Evolutionary conservation across 2,113 vertebrate genomes (phyloP).

Genomic region (Leptobrachium leishanense): DNA sequence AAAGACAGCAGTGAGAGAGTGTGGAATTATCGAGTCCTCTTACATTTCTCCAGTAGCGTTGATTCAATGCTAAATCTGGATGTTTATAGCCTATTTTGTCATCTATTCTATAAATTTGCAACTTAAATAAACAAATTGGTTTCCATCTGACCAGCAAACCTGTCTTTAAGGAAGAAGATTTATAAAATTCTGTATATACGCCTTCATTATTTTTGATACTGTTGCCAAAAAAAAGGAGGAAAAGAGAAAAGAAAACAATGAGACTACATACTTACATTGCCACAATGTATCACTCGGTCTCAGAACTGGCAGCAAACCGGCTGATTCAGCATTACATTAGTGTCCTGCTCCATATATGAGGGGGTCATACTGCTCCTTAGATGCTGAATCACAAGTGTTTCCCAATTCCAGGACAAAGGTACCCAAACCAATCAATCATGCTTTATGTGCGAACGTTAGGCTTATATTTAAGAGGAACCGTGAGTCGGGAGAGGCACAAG

Average conservation of each 20-base stretch:
- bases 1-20: too few relatives aligned
- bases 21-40: too few relatives aligned
- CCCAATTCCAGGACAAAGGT: slow-evolving; percentile 63
- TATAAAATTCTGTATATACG: too few relatives aligned
- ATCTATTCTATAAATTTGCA: too few relatives aligned
- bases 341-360: slow-evolving; percentile 64
- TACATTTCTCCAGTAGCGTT: too few relatives aligned
- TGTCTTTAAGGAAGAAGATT: neutral
- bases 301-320: slow-evolving; percentile 60
- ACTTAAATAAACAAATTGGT: too few relatives aligned
- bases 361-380: slow-evolving; percentile 58
- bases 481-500: slow-evolving; percentile 62
- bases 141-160: neutral
- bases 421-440: slow-evolving; percentile 70
- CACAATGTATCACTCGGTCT: slow-evolving; percentile 58
- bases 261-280: slow-evolving; percentile 54
- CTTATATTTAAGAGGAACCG: slow-evolving; percentile 65
- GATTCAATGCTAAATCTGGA: too few relatives aligned
- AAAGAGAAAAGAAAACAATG: too few relatives aligned
- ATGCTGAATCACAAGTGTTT: slow-evolving; percentile 62
- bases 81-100: too few relatives aligned
- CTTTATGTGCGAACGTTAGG: slow-evolving; percentile 74
- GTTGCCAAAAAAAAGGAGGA: too few relatives aligned
- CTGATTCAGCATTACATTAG: slow-evolving; percentile 55
- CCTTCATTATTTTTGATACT: too few relatives aligned